Percentiles rank a stretch among this genome's conserved stretches.
These are phyloP conservation scores for Tachystola acroxantha DNA, from an alignment of 2,888 invertebrate genomes.

Conservation along the genomic window DNA sequence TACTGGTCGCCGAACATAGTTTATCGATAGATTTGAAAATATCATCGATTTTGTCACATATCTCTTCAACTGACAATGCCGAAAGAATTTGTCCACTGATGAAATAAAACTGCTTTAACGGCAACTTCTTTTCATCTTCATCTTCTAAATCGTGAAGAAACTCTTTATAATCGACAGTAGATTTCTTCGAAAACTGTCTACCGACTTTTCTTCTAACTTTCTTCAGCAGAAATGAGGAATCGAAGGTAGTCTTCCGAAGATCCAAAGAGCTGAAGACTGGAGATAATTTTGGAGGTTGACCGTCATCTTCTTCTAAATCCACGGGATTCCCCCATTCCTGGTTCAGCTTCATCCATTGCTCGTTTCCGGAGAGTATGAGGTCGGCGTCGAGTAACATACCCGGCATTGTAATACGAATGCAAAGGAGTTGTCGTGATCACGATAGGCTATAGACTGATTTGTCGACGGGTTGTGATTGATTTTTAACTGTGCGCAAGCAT, in stretches of 20 bases:
- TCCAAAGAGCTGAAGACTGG: slow-evolving; percentile 53
- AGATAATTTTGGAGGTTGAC: slow-evolving; percentile 22
- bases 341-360: slow-evolving; percentile 58
- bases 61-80: slow-evolving; percentile 55
- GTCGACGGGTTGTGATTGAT: background rate
- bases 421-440: background rate
- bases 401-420: slow-evolving; percentile 1
- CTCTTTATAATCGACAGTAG: slow-evolving; percentile 45
- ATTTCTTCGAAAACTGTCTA: slow-evolving; percentile 39
- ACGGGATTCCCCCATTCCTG: slow-evolving; percentile 59
- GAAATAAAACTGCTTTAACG: slow-evolving; percentile 42
- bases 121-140: slow-evolving; percentile 25
- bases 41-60: slow-evolving; percentile 57
- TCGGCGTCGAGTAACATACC: slow-evolving; percentile 34
- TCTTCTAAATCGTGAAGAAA: slow-evolving; percentile 46
- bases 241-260: slow-evolving; percentile 51
- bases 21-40: slow-evolving; percentile 64
- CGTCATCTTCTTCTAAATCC: slow-evolving; percentile 57
- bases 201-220: slow-evolving; percentile 45
- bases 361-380: slow-evolving; percentile 50
- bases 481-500: background rate
- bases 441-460: background rate
- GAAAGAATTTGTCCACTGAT: slow-evolving; percentile 55
- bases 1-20: slow-evolving; percentile 39
- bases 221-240: slow-evolving; percentile 55